Base-by-base conservation (phyloP, 2,797 vertebrate species). In the Phyllotis vaccarum region DNA sequence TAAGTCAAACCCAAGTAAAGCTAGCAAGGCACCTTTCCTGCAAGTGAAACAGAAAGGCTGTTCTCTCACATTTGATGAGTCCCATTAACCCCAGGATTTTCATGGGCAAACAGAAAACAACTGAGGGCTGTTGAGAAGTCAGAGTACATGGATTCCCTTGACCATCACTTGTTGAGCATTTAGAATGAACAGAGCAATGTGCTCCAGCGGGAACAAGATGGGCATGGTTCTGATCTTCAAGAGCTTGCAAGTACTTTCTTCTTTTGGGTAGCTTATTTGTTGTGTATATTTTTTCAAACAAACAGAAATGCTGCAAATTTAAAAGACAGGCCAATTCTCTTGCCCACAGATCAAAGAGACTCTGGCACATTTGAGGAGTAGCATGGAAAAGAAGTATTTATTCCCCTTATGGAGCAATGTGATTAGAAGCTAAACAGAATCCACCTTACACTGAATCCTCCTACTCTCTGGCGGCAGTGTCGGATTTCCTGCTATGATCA, bases 41-140 rank as follows among this genome's bases (percentile, higher is more conserved):
- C 16, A 31, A 13, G 27, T 46, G 92, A 97, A 86, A 76, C 10
- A 21, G 29, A 81, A 95, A 82, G 93, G 89, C 56, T 89, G 70
- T 66, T 10, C n/a, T 92, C 46, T 60, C 31, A 76, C 86, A 49
- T 13, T 90, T 80, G 81, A 92, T 70, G 60, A 87, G 93, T 49
- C 75, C 40, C 68, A 86, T 49, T 34, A 94, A 86, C 66, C 64
- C 34, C 43, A 90, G 90, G 40, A 86, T 52, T 83, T 94, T 89
- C 93, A 82, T 91, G 34, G 21, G 74, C 95, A 82, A 90, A 91
- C 87, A 62, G 66, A 95, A 93, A 34, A 92, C 27, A 12, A 80
- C 74, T 46, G 81, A 91, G 91, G 31, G 52, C 74, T 89, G n/a
- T 5, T n/a, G 72, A 88, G 49, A 94, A 89, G 91, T 52, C 43